Evolutionary conservation across 2,113 vertebrate genomes (phyloP), one percentile per base, ranked within the genome.

Genomic region (Jaculus jaculus): DNA sequence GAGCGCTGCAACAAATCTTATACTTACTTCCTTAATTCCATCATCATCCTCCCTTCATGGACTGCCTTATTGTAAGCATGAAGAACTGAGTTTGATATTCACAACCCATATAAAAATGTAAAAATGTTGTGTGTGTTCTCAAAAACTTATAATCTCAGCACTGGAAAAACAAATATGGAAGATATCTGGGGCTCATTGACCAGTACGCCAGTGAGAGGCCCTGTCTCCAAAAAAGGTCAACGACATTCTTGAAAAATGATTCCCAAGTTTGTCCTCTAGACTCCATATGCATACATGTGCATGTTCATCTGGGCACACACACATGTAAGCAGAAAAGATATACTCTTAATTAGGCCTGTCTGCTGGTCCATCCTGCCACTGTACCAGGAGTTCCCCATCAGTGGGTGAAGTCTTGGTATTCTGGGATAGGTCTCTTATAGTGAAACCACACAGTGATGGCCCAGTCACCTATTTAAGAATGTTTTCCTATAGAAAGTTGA

Each of bases 381-480:
- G 15, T 34, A 17, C 8, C 2, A 32, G 28, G 18, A 16, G 26
- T 28, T 18, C 42, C 24, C 30, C 15, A 15, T 60, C 6, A 3
- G 26, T 5, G 2, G 21, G 39, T 34, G 26, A 84, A 75, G 18
- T 75, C 60, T 61, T 51, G 61, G 4, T 51, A 28, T 30, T 84
- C 12, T 21, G 30, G 32, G 78, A 42, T 65, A 47, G 6, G 73
- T 37, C 65, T 24, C 16, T 4, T 13, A 8, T 82, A 15, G 24
- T 65, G 34, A 3, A 54, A n/a, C 11, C 32, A 0, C 23, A 2
- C n/a, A 13, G 1, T 0, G 5, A 84, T 3, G 15, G 11, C 26
- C 63, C 68, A 60, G 3, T 12, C 28, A 7, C 3, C 68, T 23
- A 30, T 42, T 5, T 21, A 32, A 47, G n/a, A 34, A 78, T 83